A percentile compares a stretch with the other conserved stretches of the same genome.
These are phyloP conservation scores for Cheumatopsyche charites DNA, from an alignment of 1,140 invertebrate genomes.

Conservation along the genomic window DNA sequence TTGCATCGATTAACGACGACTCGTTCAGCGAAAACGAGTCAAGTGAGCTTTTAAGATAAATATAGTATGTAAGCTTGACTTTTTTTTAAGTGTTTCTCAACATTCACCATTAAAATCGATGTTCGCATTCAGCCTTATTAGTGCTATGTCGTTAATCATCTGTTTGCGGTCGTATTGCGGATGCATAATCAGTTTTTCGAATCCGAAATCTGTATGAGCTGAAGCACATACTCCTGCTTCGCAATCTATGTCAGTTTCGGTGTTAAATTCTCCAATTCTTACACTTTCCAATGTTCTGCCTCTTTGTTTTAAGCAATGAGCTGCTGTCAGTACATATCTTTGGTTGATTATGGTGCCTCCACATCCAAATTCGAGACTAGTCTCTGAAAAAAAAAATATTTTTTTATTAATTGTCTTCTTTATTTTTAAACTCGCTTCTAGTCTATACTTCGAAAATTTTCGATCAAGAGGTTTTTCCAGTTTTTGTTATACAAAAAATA, in stretches of 20 bases:
- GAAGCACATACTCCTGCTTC: slow-evolving; percentile 63
- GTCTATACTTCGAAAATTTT: too few species aligned
- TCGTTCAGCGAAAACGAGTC: too few species aligned
- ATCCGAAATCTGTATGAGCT: slow-evolving; percentile 63
- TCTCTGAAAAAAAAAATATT: background rate
- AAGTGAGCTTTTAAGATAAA: too few species aligned
- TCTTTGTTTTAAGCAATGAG: slow-evolving; percentile 67
- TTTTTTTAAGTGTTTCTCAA: too few species aligned
- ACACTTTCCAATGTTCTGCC: slow-evolving; percentile 57
- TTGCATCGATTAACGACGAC: too few species aligned
- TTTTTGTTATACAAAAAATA: too few species aligned
- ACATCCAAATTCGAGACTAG: slow-evolving; percentile 60
- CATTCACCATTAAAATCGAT: too few species aligned
- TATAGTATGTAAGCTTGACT: too few species aligned
- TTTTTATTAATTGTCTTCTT: too few species aligned
- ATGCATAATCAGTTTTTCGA: slow-evolving; percentile 64
- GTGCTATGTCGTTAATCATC: slow-evolving; percentile 67
- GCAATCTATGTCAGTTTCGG: slow-evolving; percentile 65
- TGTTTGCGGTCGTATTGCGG: slow-evolving; percentile 58
- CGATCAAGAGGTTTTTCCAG: too few species aligned
- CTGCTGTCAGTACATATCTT: slow-evolving; percentile 73
- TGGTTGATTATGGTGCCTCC: slow-evolving; percentile 70
- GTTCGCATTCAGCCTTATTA: slow-evolving; percentile 62
- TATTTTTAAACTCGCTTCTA: too few species aligned
- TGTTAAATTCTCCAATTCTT: slow-evolving; percentile 69